These are phyloP conservation scores for Oxycera nigricornis DNA, from an alignment of 2,888 invertebrate species.

Conservation along the genomic window DNA sequence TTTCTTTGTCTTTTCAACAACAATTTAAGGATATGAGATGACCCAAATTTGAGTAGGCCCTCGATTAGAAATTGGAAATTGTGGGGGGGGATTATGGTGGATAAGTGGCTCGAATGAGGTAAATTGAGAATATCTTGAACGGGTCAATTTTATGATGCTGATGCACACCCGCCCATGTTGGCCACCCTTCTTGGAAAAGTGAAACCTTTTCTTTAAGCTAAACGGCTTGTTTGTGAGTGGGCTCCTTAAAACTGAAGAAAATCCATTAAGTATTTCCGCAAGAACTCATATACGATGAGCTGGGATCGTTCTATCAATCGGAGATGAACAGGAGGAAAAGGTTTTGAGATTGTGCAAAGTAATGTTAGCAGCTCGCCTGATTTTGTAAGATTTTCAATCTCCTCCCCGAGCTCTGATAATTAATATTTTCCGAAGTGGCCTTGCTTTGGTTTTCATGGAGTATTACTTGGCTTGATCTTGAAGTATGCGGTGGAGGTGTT, in stretches of 20 bases:
- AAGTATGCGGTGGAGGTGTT: not conserved
- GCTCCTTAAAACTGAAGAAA: not conserved
- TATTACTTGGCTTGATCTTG: not conserved
- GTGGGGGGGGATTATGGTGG: constrained; percentile 27
- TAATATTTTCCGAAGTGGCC: constrained; percentile 26
- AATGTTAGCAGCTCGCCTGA: not conserved
- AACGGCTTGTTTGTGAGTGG: constrained; percentile 1
- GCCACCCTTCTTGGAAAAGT: not conserved
- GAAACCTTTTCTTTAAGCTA: not conserved
- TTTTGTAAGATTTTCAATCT: not conserved
- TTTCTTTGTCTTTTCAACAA: constrained; percentile 25
- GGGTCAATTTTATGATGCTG: constrained; percentile 20
- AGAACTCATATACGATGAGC: not conserved
- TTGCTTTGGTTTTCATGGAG: not conserved
- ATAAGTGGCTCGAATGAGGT: constrained; percentile 39
- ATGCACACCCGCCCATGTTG: not conserved
- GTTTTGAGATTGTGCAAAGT: not conserved
- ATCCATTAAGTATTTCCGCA: constrained; percentile 3
- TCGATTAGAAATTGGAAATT: constrained; percentile 37
- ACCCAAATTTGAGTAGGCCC: constrained; percentile 33
- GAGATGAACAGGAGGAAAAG: constrained; percentile 2
- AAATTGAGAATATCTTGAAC: constrained; percentile 32
- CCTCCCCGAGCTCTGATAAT: not conserved
- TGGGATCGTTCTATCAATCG: not conserved
- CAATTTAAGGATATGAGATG: constrained; percentile 22